Conservation (phyloP, 2,797 vertebrate species). For the Lagodon rhomboides region DNA sequence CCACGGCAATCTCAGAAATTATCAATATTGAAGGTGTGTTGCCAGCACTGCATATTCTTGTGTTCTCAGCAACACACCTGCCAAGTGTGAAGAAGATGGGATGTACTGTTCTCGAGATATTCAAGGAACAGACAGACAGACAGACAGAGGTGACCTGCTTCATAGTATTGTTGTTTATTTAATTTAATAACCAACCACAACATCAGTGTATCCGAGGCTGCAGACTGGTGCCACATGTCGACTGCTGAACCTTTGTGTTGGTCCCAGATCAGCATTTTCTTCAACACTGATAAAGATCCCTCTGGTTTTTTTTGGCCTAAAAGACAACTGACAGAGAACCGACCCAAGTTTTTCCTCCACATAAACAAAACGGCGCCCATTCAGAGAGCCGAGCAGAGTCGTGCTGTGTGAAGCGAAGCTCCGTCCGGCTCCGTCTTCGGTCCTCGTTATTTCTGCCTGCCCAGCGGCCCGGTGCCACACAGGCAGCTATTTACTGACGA, state of each 20-base stretch:
- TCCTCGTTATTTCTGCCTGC: slow-evolving; percentile 74
- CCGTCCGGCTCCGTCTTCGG: slow-evolving; percentile 68
- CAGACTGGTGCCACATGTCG: slow-evolving; percentile 33
- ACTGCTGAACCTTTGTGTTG: slow-evolving; percentile 33
- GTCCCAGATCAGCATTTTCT: slow-evolving; percentile 41
- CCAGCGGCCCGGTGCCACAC: slow-evolving; percentile 68
- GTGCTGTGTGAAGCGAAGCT: slow-evolving; percentile 65
- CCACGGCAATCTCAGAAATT: no score
- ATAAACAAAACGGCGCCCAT: slow-evolving; percentile 62
- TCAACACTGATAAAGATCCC: slow-evolving; percentile 38
- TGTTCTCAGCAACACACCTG: no score
- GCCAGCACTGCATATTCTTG: no score
- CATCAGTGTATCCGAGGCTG: no score
- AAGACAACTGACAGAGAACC: slow-evolving; percentile 56
- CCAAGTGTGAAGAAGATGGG: no score
- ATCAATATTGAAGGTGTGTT: no score
- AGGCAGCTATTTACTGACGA: slow-evolving; percentile 70
- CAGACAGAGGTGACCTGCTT: no score
- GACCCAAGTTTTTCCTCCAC: slow-evolving; percentile 59
- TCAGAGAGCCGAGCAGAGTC: slow-evolving; percentile 66
- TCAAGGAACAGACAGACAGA: no score
- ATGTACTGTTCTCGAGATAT: no score
- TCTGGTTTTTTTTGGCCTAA: slow-evolving; percentile 49
- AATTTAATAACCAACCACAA: slow-evolving; percentile 12
- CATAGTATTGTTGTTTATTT: background rate